Evolutionary conservation across 2,888 invertebrate genomes (phyloP), one percentile per base, ranked within the genome.

Genomic region (Aelia acuminata): DNA sequence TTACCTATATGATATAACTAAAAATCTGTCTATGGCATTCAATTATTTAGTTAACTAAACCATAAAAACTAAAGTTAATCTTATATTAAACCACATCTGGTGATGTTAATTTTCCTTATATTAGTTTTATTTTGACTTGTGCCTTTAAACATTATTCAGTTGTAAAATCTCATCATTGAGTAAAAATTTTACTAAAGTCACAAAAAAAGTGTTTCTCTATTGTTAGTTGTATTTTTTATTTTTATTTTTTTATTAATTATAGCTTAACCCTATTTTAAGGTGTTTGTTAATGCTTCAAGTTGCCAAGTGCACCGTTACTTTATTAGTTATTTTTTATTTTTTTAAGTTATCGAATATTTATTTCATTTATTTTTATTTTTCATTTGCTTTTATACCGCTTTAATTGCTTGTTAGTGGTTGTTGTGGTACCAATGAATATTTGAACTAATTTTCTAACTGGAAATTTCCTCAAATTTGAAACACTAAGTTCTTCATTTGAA

Each of bases 141-240:
- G 63, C 63, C 63, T 70, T 70, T 18, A 4, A 35, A 70, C 35
- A 70, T 70, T 35, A 70, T 70, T 18, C 31, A 70, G 0, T 35
- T 35, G 35, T n/a, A 7, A 43, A 31, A 26, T 15, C 57, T 35
- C 35, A 35, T 57, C 26, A 4, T 2, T 5, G 11, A n/a, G n/a
- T n/a, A n/a, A n/a, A n/a, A n/a, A 8, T 2, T 4, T 26, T 57
- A 26, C 3, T 3, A 26, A 15, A 57, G 57, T 57, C n/a, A 10
- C 63, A 70, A 70, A 70, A 70, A 70, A 70, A 35, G 63, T 70
- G 63, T 70, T 70, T 70, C 63, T 70, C 63, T 70, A 70, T 70
- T 70, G 35, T 35, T 70, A 70, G 63, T 70, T 70, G 18, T 70
- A 35, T 35, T 70, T 70, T 57, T 57, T 26, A 3, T 26, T 57